Evolutionary conservation across 92 coral and sea anemone genomes (phyloP), one percentile per base, ranked within the genome.

Genomic region (Diadumene lineata): DNA sequence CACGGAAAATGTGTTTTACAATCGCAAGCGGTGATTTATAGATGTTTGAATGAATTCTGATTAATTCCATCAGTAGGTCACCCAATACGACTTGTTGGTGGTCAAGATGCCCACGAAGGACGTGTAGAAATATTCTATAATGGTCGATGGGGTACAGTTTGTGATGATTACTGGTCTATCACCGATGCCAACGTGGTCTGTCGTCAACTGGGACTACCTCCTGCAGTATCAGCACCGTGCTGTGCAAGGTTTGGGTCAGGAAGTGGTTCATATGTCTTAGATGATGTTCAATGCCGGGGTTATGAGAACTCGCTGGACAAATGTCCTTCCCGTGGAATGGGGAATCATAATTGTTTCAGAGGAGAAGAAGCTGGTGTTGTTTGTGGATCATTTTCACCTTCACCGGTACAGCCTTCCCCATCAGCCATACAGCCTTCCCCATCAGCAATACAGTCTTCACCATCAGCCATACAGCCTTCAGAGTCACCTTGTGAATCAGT

Each of bases 351-450:
- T 34, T 66, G 68, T 58, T 72, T 56, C 3, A 78, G 60, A 17
- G 16, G 55, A 55, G 70, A 79, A 43, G 83, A 79, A 30, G 83
- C 77, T 43, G 83, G 83, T 16, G 83, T 79, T n/a, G 73, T 79
- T 34, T 79, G 83, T 62, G 68, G 43, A 15, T 28, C n/a, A 28
- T 28, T 30, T 28, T 1, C 43, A 31, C 2, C 38, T 13, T 16
- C 58, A 53, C 58, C 43, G 7, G 21, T 1, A 58, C 2, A 7
- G 22, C 26, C 26, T 9, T 18, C 60, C 8, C 60, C 60, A 53
- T 53, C 60, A 53, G 60, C 60, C 8, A 2, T 23, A 53, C 60
- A 9, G n/a, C 60, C 60, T 3, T 3, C 7, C 4, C 60, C 25
- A 23, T 22, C 60, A 53, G 4, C 60, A 16, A 2, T 16, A 53